Base-by-base conservation (phyloP, 2,888 invertebrate genomes). In the Caenorhabditis imperialis region DNA sequence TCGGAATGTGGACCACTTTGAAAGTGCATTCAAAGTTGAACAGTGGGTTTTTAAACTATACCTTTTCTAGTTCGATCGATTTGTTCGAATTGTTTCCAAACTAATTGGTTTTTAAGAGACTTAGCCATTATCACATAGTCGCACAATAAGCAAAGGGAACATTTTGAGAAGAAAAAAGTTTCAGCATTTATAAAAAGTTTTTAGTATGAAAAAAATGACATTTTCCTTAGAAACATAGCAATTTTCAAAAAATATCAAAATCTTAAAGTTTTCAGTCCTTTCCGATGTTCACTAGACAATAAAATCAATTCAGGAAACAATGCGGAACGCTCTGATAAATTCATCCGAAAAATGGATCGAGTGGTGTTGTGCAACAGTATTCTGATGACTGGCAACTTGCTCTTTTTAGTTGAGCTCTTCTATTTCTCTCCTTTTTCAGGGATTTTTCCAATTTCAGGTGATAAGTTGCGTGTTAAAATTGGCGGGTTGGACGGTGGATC, bases 371-470 rank as follows among this genome's bases (percentile, higher is more conserved):
- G 63, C 14, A 72, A 72, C 30, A 63, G 63, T 38, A 1, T 71
- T 50, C 23, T 71, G 7, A 71, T 71, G 71, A 62, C 71, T 0
- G 71, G 71, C 0, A 71, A 71, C 20, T 38, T 71, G 22, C 16
- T 62, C 2, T 44, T 71, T 14, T 22, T 57, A 30, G 53, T 71
- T 6, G 48, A 25, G 10, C 22, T n/a, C 7, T 22, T n/a, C 35
- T 16, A 10, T n/a, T n/a, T 23, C 2, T 57, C 20, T 6, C 30
- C 10, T 5, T 27, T 54, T 63, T 54, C 54, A 63, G 63, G 22
- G n/a, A n/a, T n/a, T n/a, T n/a, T n/a, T n/a, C n/a, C n/a, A n/a
- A n/a, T n/a, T n/a, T n/a, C n/a, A n/a, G n/a, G n/a, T n/a, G n/a
- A n/a, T n/a, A n/a, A n/a, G n/a, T n/a, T n/a, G n/a, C n/a, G n/a